Percentiles rank a stretch among this genome's conserved stretches.
Evolutionary conservation across 2,797 vertebrate genomes (phyloP).

Genomic region (Echeneis naucrates): DNA sequence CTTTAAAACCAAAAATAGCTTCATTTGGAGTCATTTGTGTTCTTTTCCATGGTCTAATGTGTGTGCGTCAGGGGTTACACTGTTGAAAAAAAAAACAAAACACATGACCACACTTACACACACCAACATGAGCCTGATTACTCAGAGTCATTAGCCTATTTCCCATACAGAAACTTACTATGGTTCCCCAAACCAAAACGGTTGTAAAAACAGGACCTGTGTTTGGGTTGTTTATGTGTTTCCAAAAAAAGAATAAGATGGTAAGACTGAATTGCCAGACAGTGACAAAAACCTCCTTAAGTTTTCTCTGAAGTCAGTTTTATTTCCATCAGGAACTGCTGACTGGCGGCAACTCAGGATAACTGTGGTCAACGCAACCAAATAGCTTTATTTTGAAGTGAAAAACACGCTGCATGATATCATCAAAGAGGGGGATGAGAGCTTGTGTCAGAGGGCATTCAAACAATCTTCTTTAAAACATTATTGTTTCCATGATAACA

Average conservation of each 20-base stretch:
- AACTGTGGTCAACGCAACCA: slow-evolving; percentile 15
- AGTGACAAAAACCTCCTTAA: background rate
- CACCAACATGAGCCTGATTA: slow-evolving; percentile 48
- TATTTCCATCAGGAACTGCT: slow-evolving; percentile 2
- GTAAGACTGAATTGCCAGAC: background rate
- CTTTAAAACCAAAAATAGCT: slow-evolving; percentile 47
- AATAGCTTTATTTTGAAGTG: slow-evolving; percentile 20
- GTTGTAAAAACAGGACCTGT: slow-evolving; percentile 10
- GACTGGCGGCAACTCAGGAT: slow-evolving; percentile 34
- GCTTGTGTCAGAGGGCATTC: background rate
- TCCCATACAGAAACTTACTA: slow-evolving; percentile 43
- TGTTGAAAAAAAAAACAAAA: slow-evolving; percentile 35
- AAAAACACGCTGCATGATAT: background rate
- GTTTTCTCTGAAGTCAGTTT: slow-evolving; percentile 19
- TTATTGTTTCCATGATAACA: slow-evolving; percentile 11
- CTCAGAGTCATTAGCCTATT: slow-evolving; percentile 58
- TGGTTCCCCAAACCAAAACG: slow-evolving; percentile 23
- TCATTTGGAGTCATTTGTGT: slow-evolving; percentile 42
- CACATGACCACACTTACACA: slow-evolving; percentile 38
- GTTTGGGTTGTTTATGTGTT: slow-evolving; percentile 9
- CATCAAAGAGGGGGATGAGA: background rate
- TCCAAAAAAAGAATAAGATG: too few species aligned
- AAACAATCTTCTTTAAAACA: background rate
- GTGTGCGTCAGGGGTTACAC: slow-evolving; percentile 59
- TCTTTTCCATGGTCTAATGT: slow-evolving; percentile 54